Evolutionary conservation across 2,113 vertebrate genomes (phyloP), one percentile per base, ranked within the genome.

Genomic region (Riparia riparia): DNA sequence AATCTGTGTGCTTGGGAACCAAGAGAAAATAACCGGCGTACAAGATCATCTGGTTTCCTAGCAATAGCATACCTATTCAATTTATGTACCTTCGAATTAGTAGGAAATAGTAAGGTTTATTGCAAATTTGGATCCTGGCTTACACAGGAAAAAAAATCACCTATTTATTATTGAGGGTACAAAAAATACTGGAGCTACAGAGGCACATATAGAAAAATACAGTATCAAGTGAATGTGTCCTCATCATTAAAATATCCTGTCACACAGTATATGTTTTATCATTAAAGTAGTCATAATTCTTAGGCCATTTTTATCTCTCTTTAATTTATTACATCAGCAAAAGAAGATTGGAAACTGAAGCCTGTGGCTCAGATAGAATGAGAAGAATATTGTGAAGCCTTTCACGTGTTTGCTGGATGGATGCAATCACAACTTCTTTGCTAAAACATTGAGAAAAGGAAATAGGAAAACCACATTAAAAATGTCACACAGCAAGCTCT

Each of bases 1-100:
- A 83, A 45, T 88, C 65, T 79, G 1, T 95, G 41, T 69, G 97
- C 96, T 88, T 64, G 79, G 73, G 19, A n/a, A 92, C n/a, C 41
- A 78, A 90, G 61, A 96, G 86, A 95, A 96, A 97, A 92, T 95
- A 97, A 89, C 26, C 89, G 77, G 47, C 57, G 20, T 89, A 96
- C 94, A 96, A 82, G 85, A 93, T 90, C 47, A 47, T 37, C 73
- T 96, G 60, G 63, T 84, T 83, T 96, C 69, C 49, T 94, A 92
- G 42, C 90, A 94, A n/a, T 45, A 84, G 83, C 87, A 93, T 58
- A 79, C 6, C 6, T 58, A 72, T 96, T 96, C 68, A 69, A 64
- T 92, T 96, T 86, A 61, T 57, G 32, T 86, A 45, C 19, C 5
- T 20, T 89, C 78, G 45, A 82, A 54, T 91, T 49, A 72, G 24